phyloP scores from a whole-genome alignment of 2,797 vertebrate species.

The Manis pentadactyla region DNA sequence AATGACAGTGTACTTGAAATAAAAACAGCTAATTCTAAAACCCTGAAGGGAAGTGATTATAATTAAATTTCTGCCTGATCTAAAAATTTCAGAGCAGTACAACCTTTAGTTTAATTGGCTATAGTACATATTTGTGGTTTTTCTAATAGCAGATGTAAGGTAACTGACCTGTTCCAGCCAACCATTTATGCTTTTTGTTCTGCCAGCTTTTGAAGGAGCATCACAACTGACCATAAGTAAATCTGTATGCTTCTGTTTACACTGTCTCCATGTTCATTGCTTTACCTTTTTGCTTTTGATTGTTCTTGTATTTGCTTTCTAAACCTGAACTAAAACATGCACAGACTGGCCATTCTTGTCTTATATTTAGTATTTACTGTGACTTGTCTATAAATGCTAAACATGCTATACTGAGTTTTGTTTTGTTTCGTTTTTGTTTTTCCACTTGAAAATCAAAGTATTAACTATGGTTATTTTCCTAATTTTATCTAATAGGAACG shows the following conservation, averaged over 20 bases:
- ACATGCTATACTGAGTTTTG: constrained; percentile 87
- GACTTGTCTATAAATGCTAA: constrained; percentile 91
- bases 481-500: constrained; percentile 92
- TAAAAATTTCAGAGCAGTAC: constrained; percentile 73
- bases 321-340: constrained; percentile 92
- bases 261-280: constrained; percentile 95
- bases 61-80: constrained; percentile 74
- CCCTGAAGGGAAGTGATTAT: constrained; percentile 68
- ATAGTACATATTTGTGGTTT: constrained; percentile 83
- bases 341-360: constrained; percentile 91
- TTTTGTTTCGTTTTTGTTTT: constrained; percentile 75
- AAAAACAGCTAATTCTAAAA: constrained; percentile 72
- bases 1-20: constrained; percentile 77
- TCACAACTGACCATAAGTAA: constrained; percentile 93
- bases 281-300: constrained; percentile 94
- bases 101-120: constrained; percentile 85
- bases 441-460: constrained; percentile 76
- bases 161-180: constrained; percentile 90
- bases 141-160: constrained; percentile 89
- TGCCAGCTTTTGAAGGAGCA: constrained; percentile 91
- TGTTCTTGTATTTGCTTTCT: constrained; percentile 93
- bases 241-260: constrained; percentile 92
- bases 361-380: constrained; percentile 91
- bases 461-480: constrained; percentile 80
- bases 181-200: constrained; percentile 90